phyloP scores from a whole-genome alignment of 1,140 invertebrate species.

The Meloidogyne exigua region DNA sequence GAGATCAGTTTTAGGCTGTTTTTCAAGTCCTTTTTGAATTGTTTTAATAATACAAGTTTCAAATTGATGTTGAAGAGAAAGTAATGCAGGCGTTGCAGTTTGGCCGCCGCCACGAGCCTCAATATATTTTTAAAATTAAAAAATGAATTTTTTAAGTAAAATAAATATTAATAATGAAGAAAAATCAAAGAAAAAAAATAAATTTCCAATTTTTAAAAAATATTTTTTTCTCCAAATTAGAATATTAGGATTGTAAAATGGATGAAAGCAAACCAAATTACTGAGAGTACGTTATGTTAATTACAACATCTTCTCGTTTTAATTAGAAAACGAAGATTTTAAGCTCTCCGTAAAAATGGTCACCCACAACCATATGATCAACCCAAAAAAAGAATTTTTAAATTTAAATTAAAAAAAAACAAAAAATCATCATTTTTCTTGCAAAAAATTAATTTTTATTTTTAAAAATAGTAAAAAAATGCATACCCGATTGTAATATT shows the following conservation, averaged over 20 bases:
- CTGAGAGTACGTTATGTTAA: not conserved
- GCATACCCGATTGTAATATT: conserved; percentile 36
- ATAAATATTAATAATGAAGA: too few species aligned
- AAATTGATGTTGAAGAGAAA: conserved; percentile 23
- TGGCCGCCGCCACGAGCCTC: conserved; percentile 21
- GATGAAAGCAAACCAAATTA: conserved; percentile 2
- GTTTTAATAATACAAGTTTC: conserved; percentile 10
- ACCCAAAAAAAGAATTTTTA: not conserved
- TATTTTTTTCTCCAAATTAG: too few species aligned
- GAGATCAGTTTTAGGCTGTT: conserved; percentile 15
- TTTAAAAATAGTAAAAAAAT: too few species aligned
- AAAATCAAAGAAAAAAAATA: too few species aligned
- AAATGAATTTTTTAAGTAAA: not conserved
- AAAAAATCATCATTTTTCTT: not conserved
- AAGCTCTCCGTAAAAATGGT: not conserved
- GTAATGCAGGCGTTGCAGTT: conserved; percentile 18
- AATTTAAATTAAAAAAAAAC: too few species aligned
- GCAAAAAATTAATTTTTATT: too few species aligned
- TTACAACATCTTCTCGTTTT: not conserved
- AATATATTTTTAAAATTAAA: conserved; percentile 12
- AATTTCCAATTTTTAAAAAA: too few species aligned
- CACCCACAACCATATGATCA: conserved; percentile 1
- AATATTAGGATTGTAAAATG: not conserved
- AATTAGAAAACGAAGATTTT: conserved; percentile 6
- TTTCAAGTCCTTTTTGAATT: conserved; percentile 5